These are phyloP conservation scores for Thaumatotibia leucotreta DNA, from an alignment of 1,140 invertebrate genomes.

Conservation along the genomic window DNA sequence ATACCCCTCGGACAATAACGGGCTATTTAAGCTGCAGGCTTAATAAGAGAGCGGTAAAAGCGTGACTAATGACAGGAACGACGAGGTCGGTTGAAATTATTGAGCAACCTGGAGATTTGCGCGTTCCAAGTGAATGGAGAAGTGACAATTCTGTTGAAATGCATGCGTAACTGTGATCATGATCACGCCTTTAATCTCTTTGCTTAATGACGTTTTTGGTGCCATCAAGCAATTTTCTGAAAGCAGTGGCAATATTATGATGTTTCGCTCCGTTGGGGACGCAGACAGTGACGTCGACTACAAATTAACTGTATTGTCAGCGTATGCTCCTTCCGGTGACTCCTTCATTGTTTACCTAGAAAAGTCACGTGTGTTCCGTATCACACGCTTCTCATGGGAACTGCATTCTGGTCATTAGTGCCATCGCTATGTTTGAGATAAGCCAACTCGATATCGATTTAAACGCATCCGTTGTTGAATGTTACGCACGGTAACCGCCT, in stretches of 20 bases:
- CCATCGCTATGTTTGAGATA: background rate
- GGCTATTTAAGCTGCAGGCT: conserved; percentile 13
- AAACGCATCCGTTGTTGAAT: background rate
- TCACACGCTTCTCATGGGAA: conserved; percentile 23
- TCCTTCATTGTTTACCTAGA: conserved; percentile 39
- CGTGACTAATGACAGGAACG: conserved; percentile 39
- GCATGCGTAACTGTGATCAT: conserved; percentile 33
- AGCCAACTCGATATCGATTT: background rate
- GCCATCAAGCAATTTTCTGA: background rate
- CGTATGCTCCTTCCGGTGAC: conserved; percentile 29
- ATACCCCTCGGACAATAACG: conserved; percentile 11
- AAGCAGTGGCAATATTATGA: background rate
- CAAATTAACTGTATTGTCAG: conserved; percentile 59
- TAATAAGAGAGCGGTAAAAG: conserved; percentile 30
- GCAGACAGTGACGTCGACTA: conserved; percentile 39
- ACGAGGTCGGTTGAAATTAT: conserved; percentile 33
- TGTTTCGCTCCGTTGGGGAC: background rate
- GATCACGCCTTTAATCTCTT: conserved; percentile 12
- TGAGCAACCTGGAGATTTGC: conserved; percentile 41
- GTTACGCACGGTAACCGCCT: conserved; percentile 3
- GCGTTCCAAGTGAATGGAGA: conserved; percentile 40
- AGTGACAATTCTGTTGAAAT: conserved; percentile 44
- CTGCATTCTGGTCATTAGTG: background rate
- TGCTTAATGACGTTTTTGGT: background rate
- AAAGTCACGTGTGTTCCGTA: conserved; percentile 25